A percentile compares a stretch with the other conserved stretches of the same genome.
phyloP scores from a whole-genome alignment of 2,888 invertebrate species.

The Drosophila demipolita region DNA sequence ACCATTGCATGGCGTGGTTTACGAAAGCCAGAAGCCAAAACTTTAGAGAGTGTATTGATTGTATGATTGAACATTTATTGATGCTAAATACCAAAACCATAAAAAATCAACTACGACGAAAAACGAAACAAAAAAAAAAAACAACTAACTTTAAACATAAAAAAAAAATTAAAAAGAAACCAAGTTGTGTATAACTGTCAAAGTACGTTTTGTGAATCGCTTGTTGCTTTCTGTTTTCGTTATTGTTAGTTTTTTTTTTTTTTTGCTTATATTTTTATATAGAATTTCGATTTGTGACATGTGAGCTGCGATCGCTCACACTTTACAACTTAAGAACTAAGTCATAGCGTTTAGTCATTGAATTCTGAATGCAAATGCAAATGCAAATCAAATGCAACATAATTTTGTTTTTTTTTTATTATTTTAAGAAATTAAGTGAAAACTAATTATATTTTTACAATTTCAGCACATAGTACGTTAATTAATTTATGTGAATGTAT shows the following conservation, averaged over 20 bases:
- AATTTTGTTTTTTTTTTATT: background rate
- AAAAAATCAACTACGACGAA: slow-evolving; percentile 18
- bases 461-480: slow-evolving; percentile 56
- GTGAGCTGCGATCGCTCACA: slow-evolving; percentile 23
- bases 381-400: slow-evolving; percentile 22
- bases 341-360: slow-evolving; percentile 65
- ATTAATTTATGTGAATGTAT: slow-evolving; percentile 38
- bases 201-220: slow-evolving; percentile 34
- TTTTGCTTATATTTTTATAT: slow-evolving; percentile 6
- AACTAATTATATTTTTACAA: slow-evolving; percentile 32
- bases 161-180: slow-evolving; percentile 1
- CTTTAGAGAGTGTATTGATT: slow-evolving; percentile 32
- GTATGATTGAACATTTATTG: slow-evolving; percentile 30
- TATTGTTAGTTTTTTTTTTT: background rate
- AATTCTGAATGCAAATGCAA: slow-evolving; percentile 18
- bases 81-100: slow-evolving; percentile 52
- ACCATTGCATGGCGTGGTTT: slow-evolving; percentile 42
- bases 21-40: slow-evolving; percentile 24
- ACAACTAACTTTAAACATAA: background rate
- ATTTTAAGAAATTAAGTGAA: slow-evolving; percentile 10
- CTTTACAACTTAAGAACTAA: slow-evolving; percentile 68
- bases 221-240: slow-evolving; percentile 25
- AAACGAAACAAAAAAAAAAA: slow-evolving; percentile 4
- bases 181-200: slow-evolving; percentile 12
- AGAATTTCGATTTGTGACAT: slow-evolving; percentile 28